Evolutionary conservation across 2,888 invertebrate species (phyloP).

Genomic region (Torymus texanus): DNA sequence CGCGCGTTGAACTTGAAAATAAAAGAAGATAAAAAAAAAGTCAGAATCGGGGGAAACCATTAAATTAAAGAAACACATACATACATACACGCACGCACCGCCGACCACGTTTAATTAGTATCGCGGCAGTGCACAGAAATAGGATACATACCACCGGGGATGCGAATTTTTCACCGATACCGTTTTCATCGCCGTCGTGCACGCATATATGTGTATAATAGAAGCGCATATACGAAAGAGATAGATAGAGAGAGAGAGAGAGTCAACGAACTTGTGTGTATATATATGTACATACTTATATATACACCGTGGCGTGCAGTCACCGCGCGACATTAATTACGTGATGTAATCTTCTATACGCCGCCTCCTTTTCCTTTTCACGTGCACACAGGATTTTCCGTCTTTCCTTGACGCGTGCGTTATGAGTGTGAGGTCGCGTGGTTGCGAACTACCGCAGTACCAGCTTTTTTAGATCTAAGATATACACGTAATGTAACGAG

Average conservation of each 20-base stretch:
- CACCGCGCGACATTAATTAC: conserved; percentile 69
- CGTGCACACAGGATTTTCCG: background rate
- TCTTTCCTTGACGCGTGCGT: background rate
- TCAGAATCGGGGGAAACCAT: conserved; percentile 4
- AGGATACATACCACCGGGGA: background rate
- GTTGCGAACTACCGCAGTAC: too few species aligned
- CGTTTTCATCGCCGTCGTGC: conserved; percentile 29
- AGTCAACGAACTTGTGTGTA: conserved; percentile 2
- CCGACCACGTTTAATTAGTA: too few species aligned
- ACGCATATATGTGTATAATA: background rate
- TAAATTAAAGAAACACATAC: too few species aligned
- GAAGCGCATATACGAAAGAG: conserved; percentile 10
- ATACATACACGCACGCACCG: too few species aligned
- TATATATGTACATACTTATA: conserved; percentile 16
- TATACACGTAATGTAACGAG: too few species aligned
- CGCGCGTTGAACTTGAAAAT: background rate
- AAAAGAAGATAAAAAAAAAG: background rate
- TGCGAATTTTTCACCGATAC: conserved; percentile 27
- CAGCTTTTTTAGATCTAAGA: too few species aligned
- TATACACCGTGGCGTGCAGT: conserved; percentile 58
- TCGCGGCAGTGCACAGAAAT: background rate
- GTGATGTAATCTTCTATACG: conserved; percentile 68
- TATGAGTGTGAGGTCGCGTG: background rate
- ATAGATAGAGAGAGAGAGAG: too few species aligned
- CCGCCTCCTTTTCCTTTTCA: background rate